Evolutionary conservation across 2,113 vertebrate species (phyloP).

Genomic region (Forbesichthys agassizii): DNA sequence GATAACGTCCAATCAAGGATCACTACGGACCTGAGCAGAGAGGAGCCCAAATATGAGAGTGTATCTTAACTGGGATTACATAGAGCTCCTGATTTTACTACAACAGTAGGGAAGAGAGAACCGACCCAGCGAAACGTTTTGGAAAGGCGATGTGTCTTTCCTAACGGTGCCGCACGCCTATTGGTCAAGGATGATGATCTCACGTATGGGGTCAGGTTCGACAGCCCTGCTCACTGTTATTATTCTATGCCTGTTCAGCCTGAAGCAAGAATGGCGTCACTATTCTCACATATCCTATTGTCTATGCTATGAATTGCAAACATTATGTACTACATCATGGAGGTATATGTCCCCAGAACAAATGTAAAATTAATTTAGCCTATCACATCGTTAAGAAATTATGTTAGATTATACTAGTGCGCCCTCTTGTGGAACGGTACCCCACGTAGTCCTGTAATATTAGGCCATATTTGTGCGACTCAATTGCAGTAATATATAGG

Average conservation of each 20-base stretch:
- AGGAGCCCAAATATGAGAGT: too few relatives aligned
- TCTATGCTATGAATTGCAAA: not conserved
- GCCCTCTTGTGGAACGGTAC: conserved; percentile 11
- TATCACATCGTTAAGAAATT: not conserved
- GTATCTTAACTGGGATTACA: not conserved
- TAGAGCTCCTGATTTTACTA: conserved; percentile 5
- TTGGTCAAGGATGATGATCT: conserved; percentile 34
- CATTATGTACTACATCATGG: not conserved
- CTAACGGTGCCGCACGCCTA: conserved; percentile 22
- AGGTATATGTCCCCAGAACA: not conserved
- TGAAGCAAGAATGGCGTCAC: too few relatives aligned
- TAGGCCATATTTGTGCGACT: not conserved
- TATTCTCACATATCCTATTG: too few relatives aligned
- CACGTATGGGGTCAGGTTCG: not conserved
- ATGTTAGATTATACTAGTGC: not conserved
- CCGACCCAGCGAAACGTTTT: conserved; percentile 10
- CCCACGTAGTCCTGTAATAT: not conserved
- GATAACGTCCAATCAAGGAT: not conserved
- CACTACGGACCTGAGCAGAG: too few relatives aligned
- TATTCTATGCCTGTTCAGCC: not conserved
- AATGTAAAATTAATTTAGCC: not conserved
- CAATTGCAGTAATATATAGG: too few relatives aligned
- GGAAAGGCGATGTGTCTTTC: conserved; percentile 37
- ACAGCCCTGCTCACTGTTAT: not conserved
- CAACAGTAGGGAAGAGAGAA: conserved; percentile 16